Evolutionary conservation across 2,888 invertebrate species (phyloP).

Genomic region (Melitaea athalia): DNA sequence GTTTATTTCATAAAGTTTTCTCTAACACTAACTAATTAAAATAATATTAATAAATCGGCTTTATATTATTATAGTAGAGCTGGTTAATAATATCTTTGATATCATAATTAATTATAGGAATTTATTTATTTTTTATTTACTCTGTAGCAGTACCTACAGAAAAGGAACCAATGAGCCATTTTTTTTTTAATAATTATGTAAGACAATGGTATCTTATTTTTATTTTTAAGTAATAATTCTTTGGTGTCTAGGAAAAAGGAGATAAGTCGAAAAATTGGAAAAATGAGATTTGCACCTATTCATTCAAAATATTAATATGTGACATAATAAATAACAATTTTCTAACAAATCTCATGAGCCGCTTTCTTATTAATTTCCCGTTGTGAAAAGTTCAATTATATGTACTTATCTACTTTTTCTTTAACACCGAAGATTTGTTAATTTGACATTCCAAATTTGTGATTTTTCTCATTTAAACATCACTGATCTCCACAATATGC

Average conservation of each 20-base stretch:
- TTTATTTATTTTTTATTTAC: conserved; percentile 43
- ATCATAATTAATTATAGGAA: conserved; percentile 28
- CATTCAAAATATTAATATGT: too few relatives aligned
- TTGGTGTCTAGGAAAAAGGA: too few relatives aligned
- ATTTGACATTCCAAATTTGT: conserved; percentile 57
- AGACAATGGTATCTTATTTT: conserved; percentile 59
- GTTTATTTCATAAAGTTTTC: conserved; percentile 8
- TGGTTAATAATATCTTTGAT: conserved; percentile 15
- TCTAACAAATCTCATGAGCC: too few relatives aligned
- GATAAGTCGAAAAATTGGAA: neutral
- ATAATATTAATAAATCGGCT: neutral
- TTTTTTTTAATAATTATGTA: conserved; percentile 40
- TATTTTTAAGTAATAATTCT: conserved; percentile 40
- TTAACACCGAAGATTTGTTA: neutral
- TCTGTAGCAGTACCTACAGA: conserved; percentile 64
- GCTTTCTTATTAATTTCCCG: too few relatives aligned
- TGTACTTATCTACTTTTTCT: too few relatives aligned
- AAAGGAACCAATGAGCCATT: conserved; percentile 73
- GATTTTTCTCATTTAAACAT: conserved; percentile 38
- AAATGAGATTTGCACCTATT: too few relatives aligned
- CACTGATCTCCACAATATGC: conserved; percentile 7
- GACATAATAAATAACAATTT: too few relatives aligned
- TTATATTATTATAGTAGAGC: neutral
- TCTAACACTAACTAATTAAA: conserved; percentile 2
- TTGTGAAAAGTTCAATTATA: too few relatives aligned